Base-by-base conservation (phyloP, 2,888 invertebrate genomes). In the Meteorus cinctellus region DNA sequence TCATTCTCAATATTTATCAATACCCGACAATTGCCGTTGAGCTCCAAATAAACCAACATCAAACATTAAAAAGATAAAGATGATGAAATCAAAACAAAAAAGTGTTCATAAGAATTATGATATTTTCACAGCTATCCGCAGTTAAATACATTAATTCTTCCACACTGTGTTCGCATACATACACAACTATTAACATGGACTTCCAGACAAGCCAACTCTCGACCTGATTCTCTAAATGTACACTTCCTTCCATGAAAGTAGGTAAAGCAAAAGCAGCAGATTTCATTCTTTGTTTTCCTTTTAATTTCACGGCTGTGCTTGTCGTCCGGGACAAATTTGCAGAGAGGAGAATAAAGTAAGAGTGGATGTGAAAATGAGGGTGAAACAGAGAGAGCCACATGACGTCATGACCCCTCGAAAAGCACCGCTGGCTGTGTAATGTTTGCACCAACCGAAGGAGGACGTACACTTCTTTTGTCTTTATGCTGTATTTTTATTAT, bases 281-380 rank as follows among this genome's bases (percentile, higher is more conserved):
- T 55, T 55, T 51, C 27, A 65, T 72, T 55, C 65, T 55, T 55
- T 19, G 19, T 55, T 48, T 55, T 55, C 55, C 19, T 55, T 55
- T 55, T 55, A 55, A 55, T 55, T 55, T 55, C 55, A 55, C 55
- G 55, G 19, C 55, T 55, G 55, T n/a, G 55, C 55, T 55, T 55
- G 55, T 55, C 55, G 55, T 55, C 55, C 19, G 55, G 55, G 55
- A 55, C 55, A 55, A 55, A 55, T 55, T 55, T 19, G n/a, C 55
- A 19, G n/a, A 55, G 55, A 55, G n/a, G n/a, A 48, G 16, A n/a
- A n/a, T 48, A 48, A 48, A 48, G 48, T 48, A 48, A 48, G 48
- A 48, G 48, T 48, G 48, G 48, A 48, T n/a, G n/a, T n/a, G 48
- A 48, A 48, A 48, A 14, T 16, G 48, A 48, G 48, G 48, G 55